Evolutionary conservation across 1,140 invertebrate species (phyloP).

Genomic region (Drosophila setifemur): DNA sequence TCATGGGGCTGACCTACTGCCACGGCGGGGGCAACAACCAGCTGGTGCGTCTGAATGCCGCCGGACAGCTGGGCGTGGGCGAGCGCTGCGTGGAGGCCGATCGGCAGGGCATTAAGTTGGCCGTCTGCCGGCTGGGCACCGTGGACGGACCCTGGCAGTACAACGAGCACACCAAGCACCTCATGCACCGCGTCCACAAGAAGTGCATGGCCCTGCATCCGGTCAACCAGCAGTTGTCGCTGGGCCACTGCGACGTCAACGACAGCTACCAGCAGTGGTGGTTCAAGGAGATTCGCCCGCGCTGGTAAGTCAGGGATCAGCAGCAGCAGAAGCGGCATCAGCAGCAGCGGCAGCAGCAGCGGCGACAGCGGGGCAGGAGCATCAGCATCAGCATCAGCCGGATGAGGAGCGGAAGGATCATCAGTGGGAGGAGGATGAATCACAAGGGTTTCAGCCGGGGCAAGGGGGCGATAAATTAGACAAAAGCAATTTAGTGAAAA

Average conservation of each 20-base stretch:
- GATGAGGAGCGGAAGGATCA: constrained; percentile 20
- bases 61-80: constrained; percentile 96
- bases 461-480: constrained; percentile 57
- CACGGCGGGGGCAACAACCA: constrained; percentile 98
- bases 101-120: constrained; percentile 91
- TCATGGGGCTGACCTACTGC: constrained; percentile 90
- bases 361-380: not conserved
- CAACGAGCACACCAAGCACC: constrained; percentile 88
- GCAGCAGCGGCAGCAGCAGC: not conserved
- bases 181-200: constrained; percentile 91
- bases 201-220: constrained; percentile 95
- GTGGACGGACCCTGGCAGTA: constrained; percentile 97
- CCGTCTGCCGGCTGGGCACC: constrained; percentile 94
- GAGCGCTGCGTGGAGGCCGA: constrained; percentile 97
- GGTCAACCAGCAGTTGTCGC: constrained; percentile 88
- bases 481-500: constrained; percentile 77
- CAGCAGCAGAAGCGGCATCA: not conserved
- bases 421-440: too few species aligned
- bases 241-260: constrained; percentile 91
- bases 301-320: constrained; percentile 47
- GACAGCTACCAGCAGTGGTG: constrained; percentile 95
- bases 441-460: constrained; percentile 40
- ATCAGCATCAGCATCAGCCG: not conserved
- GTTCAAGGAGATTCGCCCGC: constrained; percentile 88
- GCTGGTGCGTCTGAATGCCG: constrained; percentile 94